Base-by-base conservation (phyloP, 64 coral and sea anemone species). In the Catalaphyllia jardinei region DNA sequence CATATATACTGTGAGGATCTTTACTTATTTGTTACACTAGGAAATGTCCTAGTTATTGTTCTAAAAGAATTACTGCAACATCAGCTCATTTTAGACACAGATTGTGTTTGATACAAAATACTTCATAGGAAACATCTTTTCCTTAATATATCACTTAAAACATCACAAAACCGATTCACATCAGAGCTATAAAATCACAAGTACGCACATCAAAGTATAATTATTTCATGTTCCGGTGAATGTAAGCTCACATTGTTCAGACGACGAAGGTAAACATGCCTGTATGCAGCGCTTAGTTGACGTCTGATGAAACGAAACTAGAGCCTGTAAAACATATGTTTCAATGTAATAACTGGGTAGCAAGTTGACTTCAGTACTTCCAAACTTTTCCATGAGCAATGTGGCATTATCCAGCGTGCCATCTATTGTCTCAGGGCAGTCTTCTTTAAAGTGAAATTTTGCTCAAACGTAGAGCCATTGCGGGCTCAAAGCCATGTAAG, bases 401-500 rank as follows among this genome's bases (percentile, higher is more conserved):
- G 2, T 79, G 54, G 9, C 28, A 22, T 79, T 0, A 60, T 30
- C 22, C 78, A 80, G 54, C 55, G 29, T 80, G 27, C 54, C 55
- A 11, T 54, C 11, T 31, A 80, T 61, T 62, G 78, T 61, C 52
- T 27, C n/a, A 25, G n/a, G 10, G n/a, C 10, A 57, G 11, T 57
- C 54, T 46, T 57, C 54, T 69, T n/a, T n/a, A 24, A 20, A 49
- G 74, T 51, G 33, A 50, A 77, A 77, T 77, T 20, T 46, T 49
- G 19, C 4, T 46, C 39, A 38, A 24, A 2, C 74, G 74, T 67
- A 24, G 20, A 51, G 33, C 63, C 81, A 85, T 85, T 85, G 81
- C 81, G 81, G 81, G 81, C 81, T 85, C 81, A 85, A 85, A 50
- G 62, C 63, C 35, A 50, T 71, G 35, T 71, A 52, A 85, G 15